Percentiles rank a stretch among this genome's conserved stretches.
Evolutionary conservation across 2,888 invertebrate species (phyloP).

Genomic region (Capitulum mitella): DNA sequence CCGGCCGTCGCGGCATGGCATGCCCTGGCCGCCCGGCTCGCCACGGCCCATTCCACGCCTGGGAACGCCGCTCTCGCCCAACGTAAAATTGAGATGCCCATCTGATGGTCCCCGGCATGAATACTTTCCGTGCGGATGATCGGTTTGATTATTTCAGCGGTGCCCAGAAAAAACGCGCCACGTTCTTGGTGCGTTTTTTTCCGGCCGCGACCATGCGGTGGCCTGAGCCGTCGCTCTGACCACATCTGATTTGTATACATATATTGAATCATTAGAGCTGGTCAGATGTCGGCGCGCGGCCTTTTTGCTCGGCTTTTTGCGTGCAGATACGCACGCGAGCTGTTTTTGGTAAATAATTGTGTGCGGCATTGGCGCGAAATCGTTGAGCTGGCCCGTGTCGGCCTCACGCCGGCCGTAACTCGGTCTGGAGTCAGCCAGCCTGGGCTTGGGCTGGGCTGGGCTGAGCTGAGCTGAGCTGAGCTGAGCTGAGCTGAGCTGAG

Average conservation of each 20-base stretch:
- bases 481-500: too few species aligned
- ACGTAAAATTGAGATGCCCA: background rate
- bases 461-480: background rate
- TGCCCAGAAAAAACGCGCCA: background rate
- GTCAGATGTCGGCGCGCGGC: background rate
- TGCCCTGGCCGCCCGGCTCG: too few species aligned
- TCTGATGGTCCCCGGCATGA: background rate
- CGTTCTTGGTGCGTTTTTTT: background rate
- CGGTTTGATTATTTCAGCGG: background rate
- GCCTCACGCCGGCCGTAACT: background rate
- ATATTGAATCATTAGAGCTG: conserved; percentile 22
- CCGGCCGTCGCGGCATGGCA: too few species aligned
- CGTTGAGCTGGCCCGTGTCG: background rate
- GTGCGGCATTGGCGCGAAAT: conserved; percentile 19
- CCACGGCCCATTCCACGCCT: background rate
- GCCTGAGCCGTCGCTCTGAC: background rate
- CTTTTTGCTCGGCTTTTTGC: background rate
- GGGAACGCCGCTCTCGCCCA: background rate
- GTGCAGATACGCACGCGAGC: background rate
- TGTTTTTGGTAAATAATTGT: background rate
- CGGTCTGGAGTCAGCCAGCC: too few species aligned
- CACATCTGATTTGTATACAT: conserved; percentile 14
- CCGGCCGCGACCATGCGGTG: background rate
- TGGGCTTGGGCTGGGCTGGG: background rate
- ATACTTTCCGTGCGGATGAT: background rate